Base-by-base conservation (phyloP, 2,888 invertebrate species). In the Clunio marinus region DNA sequence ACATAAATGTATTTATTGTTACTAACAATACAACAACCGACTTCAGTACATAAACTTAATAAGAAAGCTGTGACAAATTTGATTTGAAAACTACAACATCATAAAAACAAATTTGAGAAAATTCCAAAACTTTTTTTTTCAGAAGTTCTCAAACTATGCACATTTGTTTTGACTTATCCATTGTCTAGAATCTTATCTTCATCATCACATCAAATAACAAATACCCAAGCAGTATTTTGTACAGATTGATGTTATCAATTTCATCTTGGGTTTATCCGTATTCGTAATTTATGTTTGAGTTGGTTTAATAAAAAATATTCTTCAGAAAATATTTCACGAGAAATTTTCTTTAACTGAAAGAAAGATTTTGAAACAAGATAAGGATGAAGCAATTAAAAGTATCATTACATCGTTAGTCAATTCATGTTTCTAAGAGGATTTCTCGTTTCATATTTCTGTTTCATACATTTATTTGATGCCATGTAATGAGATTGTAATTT, bases 401-500 rank as follows among this genome's bases (percentile, higher is more conserved):
- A 51, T 66, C 66, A 66, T 66, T 66, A 66, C 55, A 32, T 55
- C 66, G 32, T 66, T 66, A 55, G 32, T 7, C 46, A 66, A 66
- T 55, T 51, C 32, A 24, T 57, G 57, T 51, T 15, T n/a, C n/a
- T n/a, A n/a, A n/a, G n/a, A n/a, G n/a, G n/a, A n/a, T n/a, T 41
- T 41, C 41, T 41, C 41, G n/a, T 15, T 41, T 2, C 41, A 10
- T 41, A 2, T 41, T 2, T 41, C 41, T 5, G 10, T 41, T 41
- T 41, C 41, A n/a, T 3, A 4, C 41, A 7, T 13, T 41, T 51
- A 22, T 22, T 51, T 13, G 20, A n/a, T 7, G 22, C 7, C 51
- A 51, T 22, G 51, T 51, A 51, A 51, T 51, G 51, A 51, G 51
- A 22, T 51, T 51, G 51, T 51, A 51, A 51, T 22, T 51, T 51